These are phyloP conservation scores for Calyptommatus sinebrachiatus DNA, from an alignment of 2,113 vertebrate genomes.

Conservation along the genomic window DNA sequence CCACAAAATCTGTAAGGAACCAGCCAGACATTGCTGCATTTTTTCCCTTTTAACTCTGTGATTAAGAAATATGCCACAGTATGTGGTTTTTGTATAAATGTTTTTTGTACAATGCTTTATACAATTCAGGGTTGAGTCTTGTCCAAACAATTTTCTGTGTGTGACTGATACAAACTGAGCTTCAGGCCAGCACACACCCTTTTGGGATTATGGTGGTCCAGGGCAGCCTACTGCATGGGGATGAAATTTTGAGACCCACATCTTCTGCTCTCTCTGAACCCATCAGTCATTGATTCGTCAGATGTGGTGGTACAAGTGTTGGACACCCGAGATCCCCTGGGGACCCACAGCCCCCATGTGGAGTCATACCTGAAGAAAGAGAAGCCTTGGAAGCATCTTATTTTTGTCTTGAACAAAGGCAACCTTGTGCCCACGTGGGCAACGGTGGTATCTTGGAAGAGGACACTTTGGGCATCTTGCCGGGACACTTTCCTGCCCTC, in stretches of 20 bases:
- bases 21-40: no score
- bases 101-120: no score
- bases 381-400: slow-evolving; percentile 95
- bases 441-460: slow-evolving; percentile 77
- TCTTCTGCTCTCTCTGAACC: not conserved
- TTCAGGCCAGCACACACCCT: no score
- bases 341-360: slow-evolving; percentile 91
- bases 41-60: no score
- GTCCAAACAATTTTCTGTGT: no score
- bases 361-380: slow-evolving; percentile 95
- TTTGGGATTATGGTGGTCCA: no score
- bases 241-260: not conserved
- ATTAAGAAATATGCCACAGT: no score
- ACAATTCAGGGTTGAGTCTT: no score
- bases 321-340: slow-evolving; percentile 93
- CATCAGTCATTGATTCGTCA: slow-evolving; percentile 92
- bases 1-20: no score
- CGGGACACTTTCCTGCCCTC: slow-evolving; percentile 3
- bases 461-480: not conserved
- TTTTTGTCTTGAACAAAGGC: slow-evolving; percentile 98
- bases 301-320: slow-evolving; percentile 98
- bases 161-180: no score
- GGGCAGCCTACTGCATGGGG: not conserved
- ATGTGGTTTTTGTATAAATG: no score
- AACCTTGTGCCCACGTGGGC: slow-evolving; percentile 97